Percentiles rank a stretch among this genome's conserved stretches.
Evolutionary conservation across 2,797 vertebrate genomes (phyloP).

Genomic region (Apodemus agrarius): DNA sequence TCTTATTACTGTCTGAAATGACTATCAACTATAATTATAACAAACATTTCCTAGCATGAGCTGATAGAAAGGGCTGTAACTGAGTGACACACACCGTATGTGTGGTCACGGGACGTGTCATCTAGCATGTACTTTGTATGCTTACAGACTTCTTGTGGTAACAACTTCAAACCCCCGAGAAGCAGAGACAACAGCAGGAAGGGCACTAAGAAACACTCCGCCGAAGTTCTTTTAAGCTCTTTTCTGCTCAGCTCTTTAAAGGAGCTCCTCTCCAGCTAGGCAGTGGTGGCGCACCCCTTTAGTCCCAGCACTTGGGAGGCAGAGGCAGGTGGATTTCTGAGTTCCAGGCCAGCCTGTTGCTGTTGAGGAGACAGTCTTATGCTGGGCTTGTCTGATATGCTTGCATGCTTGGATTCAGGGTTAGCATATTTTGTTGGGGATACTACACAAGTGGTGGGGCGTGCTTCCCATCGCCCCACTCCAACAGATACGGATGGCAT

Average conservation of each 20-base stretch:
- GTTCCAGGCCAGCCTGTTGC: background rate
- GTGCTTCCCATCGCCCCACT: background rate
- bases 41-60: conserved; percentile 70
- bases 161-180: conserved; percentile 25
- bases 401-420: background rate
- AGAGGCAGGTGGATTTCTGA: too few species aligned
- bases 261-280: background rate
- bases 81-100: background rate
- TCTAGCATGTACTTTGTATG: background rate
- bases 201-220: background rate
- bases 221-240: background rate
- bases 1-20: conserved; percentile 76
- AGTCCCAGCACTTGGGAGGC: too few species aligned
- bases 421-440: background rate
- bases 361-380: background rate
- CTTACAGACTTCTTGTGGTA: background rate
- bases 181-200: background rate
- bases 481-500: background rate
- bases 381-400: background rate
- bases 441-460: background rate
- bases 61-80: conserved; percentile 68
- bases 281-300: too few species aligned
- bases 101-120: background rate
- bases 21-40: conserved; percentile 68
- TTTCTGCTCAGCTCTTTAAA: background rate